Evolutionary conservation across 2,888 invertebrate genomes (phyloP), one percentile per base, ranked within the genome.

Genomic region (Elysia crispata): DNA sequence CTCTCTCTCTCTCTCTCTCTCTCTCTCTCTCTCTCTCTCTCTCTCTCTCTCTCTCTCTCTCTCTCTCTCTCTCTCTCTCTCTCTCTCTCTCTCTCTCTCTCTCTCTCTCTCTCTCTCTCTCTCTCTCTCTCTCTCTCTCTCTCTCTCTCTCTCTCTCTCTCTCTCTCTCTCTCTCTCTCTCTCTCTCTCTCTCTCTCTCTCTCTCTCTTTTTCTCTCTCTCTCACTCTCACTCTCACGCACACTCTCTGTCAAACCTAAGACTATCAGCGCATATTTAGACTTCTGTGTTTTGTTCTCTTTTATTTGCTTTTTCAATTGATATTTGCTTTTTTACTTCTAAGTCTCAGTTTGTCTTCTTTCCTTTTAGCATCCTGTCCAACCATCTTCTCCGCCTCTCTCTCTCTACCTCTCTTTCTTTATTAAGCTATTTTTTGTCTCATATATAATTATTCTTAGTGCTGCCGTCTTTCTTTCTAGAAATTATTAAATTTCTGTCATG

Each of bases 121-220:
- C 28, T 66, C 20, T 28, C 57, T 60, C 13, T 75, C 49, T 57
- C 15, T 62, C n/a, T 62, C 18, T 31, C n/a, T 62, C 8, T 5
- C 8, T 33, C 25, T 25, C 57, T 18, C 8, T n/a, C 33, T 62
- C 23, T 76, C 30, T 76, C 15, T 76, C 3, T 62, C 25, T 64
- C 41, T 69, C 28, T 50, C 67, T 77, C 23, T 77, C 50, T 67
- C 13, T 77, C 20, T 54, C 23, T 50, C 41, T 67, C 20, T 77
- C 67, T 77, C 23, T 77, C 50, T 66, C n/a, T 69, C 28, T 73
- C 33, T 74, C 54, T 50, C n/a, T 72, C 72, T 49, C 8, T 72
- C 25, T 50, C 20, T 72, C 72, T 72, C n/a, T 50, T 30, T 72
- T 20, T 72, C n/a, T 23, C 54, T 72, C 25, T 72, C 54, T 50